Evolutionary conservation across 2,888 invertebrate species (phyloP), one percentile per base, ranked within the genome.

Genomic region (Candidula unifasciata): DNA sequence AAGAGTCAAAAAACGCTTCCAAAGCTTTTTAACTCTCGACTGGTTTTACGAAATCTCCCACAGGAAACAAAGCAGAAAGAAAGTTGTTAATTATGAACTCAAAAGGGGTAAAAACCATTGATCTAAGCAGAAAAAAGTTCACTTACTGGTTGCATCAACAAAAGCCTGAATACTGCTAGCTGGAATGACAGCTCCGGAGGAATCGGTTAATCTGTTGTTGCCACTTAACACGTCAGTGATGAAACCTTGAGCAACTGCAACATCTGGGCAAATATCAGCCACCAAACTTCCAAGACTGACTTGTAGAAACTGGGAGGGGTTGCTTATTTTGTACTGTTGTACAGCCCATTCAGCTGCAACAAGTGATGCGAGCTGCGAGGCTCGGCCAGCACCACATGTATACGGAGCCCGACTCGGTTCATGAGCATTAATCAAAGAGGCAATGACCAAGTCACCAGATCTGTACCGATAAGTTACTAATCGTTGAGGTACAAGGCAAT

Each of bases 291-390:
- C 92, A 44, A 92, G 85, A 24, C 87, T 80, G 0, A 91, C 87
- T 6, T 89, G 88, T 27, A 83, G 83, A 13, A 90, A 85, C 27
- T 88, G 88, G 8, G 84, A 80, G 5, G 88, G 88, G 33, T 64
- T 85, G 73, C 81, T 86, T 24, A 76, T 54, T 3, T 82, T 82
- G 2, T 86, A 88, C 3, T 85, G 88, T 18, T 83, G 73, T 0
- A 91, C 68, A 8, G 90, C 91, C 87, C 90, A 92, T 66, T 88
- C 87, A 68, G 91, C 90, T 2, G 93, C 93, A 16, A 90, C 89
- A 10, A 90, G 89, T 24, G 88, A 85, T 16, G 89, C 86, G 44
- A 89, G 88, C 24, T 89, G 88, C 10, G 79, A 76, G 0, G 77
- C 77, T 52, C 86, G 87, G 0, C 89, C 81, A 8, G 80, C 57